A percentile compares a stretch with the other conserved stretches of the same genome.
These are phyloP conservation scores for Clunio marinus DNA, from an alignment of 2,888 invertebrate species.

Conservation along the genomic window DNA sequence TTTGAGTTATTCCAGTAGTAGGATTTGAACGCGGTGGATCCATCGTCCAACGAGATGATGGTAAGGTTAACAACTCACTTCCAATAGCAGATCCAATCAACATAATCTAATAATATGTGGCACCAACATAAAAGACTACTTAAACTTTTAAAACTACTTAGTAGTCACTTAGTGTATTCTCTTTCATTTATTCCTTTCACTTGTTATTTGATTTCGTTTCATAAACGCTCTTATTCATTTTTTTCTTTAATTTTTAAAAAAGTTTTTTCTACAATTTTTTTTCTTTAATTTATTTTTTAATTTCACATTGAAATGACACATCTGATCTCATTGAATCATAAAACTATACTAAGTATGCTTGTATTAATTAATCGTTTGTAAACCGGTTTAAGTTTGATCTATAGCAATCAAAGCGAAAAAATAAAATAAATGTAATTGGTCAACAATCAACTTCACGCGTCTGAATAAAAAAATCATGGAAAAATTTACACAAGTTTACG, in stretches of 20 bases:
- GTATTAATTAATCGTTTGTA: conserved; percentile 7
- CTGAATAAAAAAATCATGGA: not conserved
- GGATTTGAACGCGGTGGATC: conserved; percentile 45
- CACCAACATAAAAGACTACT: conserved; percentile 23
- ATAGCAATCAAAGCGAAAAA: not conserved
- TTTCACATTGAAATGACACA: not conserved
- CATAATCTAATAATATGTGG: conserved; percentile 43
- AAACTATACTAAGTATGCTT: conserved; percentile 13
- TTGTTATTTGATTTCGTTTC: not conserved
- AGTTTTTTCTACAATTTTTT: not conserved
- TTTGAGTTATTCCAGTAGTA: conserved; percentile 52
- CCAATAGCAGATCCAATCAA: conserved; percentile 46
- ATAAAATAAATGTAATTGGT: conserved; percentile 23
- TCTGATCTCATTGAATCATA: conserved; percentile 24
- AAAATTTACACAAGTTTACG: not conserved
- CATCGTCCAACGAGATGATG: conserved; percentile 46
- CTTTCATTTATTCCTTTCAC: not conserved
- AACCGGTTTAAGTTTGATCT: not conserved
- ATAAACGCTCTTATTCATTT: conserved; percentile 12
- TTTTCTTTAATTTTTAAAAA: conserved; percentile 3
- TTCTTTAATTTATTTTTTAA: conserved; percentile 15
- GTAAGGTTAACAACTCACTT: conserved; percentile 45
- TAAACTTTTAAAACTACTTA: not conserved
- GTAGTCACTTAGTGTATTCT: not conserved
- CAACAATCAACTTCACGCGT: conserved; percentile 22